Evolutionary conservation across 2,888 invertebrate genomes (phyloP), one percentile per base, ranked within the genome.

Genomic region (Euzetes globulus): DNA sequence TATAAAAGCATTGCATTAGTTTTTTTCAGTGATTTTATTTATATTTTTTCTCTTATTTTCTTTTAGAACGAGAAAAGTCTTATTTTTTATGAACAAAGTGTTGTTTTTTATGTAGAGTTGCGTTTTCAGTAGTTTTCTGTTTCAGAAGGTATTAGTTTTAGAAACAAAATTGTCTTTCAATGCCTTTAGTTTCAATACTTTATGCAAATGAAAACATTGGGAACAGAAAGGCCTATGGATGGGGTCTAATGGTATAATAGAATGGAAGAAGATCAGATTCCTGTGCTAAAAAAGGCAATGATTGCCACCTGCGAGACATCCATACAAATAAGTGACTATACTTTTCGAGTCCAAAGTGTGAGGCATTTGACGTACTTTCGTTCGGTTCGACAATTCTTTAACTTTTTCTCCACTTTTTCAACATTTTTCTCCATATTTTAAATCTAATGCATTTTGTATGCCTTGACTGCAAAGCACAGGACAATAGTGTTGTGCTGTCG

Each of bases 261-360:
- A 13, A 25, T 15, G 19, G 25, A 55, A 55, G 22, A 52, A 3
- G n/a, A n/a, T 11, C 11, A 2, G 19, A 55, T 3, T 52, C 17
- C 55, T 47, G 47, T 47, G 13, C 15, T 17, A 47, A 11, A 15
- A 13, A 47, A 47, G 13, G 47, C 55, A 27, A 63, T 63, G 55
- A 55, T 7, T 33, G 6, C 63, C 63, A 63, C 63, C 63, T 63
- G 63, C 29, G 63, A 63, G 63, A 0, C 63, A 63, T 63, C 27
- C 63, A 63, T 63, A 63, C 63, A 63, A 63, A 63, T 63, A 63
- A 63, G n/a, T 63, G 19, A 63, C 29, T 63, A 27, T 25, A n/a
- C 33, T 63, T 33, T 63, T n/a, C 7, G 33, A 5, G 29, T 11
- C 9, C 22, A 55, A 55, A 17, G 19, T 55, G 22, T 11, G 3